Evolutionary conservation across 2,888 invertebrate genomes (phyloP).

Genomic region (Homarus gammarus): DNA sequence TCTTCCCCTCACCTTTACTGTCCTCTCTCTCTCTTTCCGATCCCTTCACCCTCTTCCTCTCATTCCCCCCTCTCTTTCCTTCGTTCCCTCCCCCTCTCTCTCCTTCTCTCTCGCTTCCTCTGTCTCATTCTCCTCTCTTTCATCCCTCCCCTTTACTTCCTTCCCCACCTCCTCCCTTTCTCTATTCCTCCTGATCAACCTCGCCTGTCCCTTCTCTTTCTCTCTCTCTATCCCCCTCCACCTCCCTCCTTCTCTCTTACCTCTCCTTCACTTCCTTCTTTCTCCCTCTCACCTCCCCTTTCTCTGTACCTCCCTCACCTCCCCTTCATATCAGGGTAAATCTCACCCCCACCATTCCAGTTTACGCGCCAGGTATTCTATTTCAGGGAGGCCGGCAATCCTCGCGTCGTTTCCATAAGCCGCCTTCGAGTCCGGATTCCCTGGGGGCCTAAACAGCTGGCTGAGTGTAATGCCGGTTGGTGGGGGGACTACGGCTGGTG

Average conservation of each 20-base stretch:
- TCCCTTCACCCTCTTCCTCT: no score
- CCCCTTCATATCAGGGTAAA: background rate
- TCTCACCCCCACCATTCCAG: slow-evolving; percentile 12
- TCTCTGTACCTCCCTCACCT: background rate
- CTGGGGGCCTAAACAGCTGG: slow-evolving; percentile 48
- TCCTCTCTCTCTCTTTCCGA: no score
- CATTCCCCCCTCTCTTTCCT: no score
- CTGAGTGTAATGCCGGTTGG: slow-evolving; percentile 25
- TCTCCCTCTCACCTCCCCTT: background rate
- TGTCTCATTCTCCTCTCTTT: no score
- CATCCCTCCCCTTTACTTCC: no score
- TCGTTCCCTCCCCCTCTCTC: no score
- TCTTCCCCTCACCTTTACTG: no score
- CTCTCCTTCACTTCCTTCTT: background rate
- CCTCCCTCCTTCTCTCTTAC: background rate
- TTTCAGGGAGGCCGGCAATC: slow-evolving; percentile 43
- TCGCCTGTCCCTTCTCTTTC: no score
- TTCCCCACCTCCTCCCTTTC: no score
- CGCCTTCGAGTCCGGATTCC: slow-evolving; percentile 52
- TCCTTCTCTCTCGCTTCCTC: no score
- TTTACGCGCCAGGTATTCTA: slow-evolving; percentile 44
- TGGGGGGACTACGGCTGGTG: background rate
- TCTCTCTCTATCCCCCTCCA: no score
- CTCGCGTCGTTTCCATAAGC: slow-evolving; percentile 53
- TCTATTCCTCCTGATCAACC: no score